Conservation (phyloP, 2,797 vertebrate genomes). For the Corythornis leucogaster region DNA sequence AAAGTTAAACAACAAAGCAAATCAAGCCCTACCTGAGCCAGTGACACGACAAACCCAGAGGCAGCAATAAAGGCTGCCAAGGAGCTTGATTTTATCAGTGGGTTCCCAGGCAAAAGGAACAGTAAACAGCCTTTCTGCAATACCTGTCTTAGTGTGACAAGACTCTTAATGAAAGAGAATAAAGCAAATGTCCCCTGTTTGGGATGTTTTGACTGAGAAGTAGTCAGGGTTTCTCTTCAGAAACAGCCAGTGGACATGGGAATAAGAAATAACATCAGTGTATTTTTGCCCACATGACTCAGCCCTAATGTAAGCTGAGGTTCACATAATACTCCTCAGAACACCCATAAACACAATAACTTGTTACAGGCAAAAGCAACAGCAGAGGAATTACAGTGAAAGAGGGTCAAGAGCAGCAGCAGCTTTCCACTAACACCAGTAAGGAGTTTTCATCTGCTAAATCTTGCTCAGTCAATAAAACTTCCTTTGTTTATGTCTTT, state of each 20-base stretch:
- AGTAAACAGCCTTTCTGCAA: background rate
- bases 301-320: slow-evolving; percentile 11
- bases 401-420: background rate
- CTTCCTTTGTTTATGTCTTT: background rate
- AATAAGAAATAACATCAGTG: slow-evolving; percentile 27
- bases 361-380: background rate
- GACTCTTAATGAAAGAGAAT: background rate
- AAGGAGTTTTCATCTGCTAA: background rate
- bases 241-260: slow-evolving; percentile 14
- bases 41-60: slow-evolving; percentile 17
- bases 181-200: background rate
- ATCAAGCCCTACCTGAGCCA: background rate
- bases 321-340: background rate
- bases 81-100: slow-evolving; percentile 22
- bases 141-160: background rate
- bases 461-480: background rate
- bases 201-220: background rate
- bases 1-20: background rate
- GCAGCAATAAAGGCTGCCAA: slow-evolving; percentile 7
- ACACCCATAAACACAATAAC: background rate
- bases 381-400: background rate
- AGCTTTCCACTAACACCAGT: background rate
- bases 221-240: background rate
- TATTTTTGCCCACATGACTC: background rate
- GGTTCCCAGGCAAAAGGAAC: background rate